Base-by-base conservation (phyloP, 2,797 vertebrate species). In the Manis javanica region DNA sequence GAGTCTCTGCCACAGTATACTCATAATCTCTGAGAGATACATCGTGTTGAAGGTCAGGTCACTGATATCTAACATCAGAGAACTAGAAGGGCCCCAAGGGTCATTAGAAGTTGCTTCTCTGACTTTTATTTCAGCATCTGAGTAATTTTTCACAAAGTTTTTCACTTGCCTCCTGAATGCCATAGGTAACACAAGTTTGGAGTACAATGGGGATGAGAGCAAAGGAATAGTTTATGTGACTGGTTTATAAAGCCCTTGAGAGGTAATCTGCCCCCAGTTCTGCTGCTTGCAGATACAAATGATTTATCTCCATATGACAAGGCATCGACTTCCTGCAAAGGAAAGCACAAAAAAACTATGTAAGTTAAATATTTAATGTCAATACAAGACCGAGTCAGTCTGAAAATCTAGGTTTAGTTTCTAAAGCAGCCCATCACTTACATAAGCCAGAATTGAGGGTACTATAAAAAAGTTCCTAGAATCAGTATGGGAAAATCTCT, bases 131-230 rank as follows among this genome's bases (percentile, higher is more conserved):
- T 97, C 93, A 7, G 97, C 97, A 24, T 98, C 97, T 89, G 98
- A 98, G 91, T 98, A 98, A 72, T 98, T 98, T 97, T 98, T 98
- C 79, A 97, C 72, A 0, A 98, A 97, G 77, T 98, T 98, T 87
- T 98, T 98, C 83, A 96, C 75, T 95, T 98, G 97, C 59, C 92
- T 98, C 88, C 94, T 98, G 96, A 98, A 96, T 92, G 97, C 93
- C 97, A 97, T 96, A 75, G 86, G 91, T 96, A 93, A 90, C 75
- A 87, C 61, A 86, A 93, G 51, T 87, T 57, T 57, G 66, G 94
- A 95, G 55, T 69, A 6, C 71, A 37, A 72, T 6, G 34, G 23
- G 7, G 29, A 29, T 12, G 49, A 91, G 24, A 90, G 21, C 10
- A 77, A 91, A 39, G 31, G 55, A 64, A 61, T 7, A 18, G 66